Base-by-base conservation (phyloP, 2,888 invertebrate genomes). In the Entomobrya proxima region DNA sequence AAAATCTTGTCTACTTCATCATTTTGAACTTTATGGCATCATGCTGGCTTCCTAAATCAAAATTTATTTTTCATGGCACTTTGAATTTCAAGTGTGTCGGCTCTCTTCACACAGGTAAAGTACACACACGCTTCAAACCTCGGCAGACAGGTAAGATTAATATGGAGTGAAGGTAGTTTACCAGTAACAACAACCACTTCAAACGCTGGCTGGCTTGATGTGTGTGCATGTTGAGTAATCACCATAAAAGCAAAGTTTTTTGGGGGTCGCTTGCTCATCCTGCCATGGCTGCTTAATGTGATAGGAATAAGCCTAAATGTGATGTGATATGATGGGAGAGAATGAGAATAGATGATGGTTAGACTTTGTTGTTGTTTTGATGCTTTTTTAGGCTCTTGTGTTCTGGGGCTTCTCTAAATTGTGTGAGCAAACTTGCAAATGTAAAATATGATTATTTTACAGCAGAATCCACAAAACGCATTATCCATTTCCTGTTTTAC, bases 401-500 rank as follows among this genome's bases (percentile, higher is more conserved):
- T 74, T 35, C 76, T 52, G 55, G 76, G 55, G 55, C 76, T 76
- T 37, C 55, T 52, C 27, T 35, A 24, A 69, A 40, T 67, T 67
- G 21, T 67, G n/a, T n/a, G n/a, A n/a, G n/a, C n/a, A 24, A 24
- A 24, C 3, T 40, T 67, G 27, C 44, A 69, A 67, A 67, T 67
- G 67, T 18, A 50, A 30, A 47, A 30, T 32, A 52, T n/a, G 30
- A 30, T 74, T n/a, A n/a, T n/a, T n/a, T 74, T 50, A 79, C 50
- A 79, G 37, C 27, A 24, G 18, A 79, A 67, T 67, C 52, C 61
- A 64, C 64, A 78, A 44, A 30, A 40, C 24, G 24, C 80, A 72
- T 55, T 72, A 69, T 58, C 72, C 58, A 55, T 72, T 80, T 80
- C 80, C 80, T 80, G 80, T 64, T 50, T 67, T 78, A 18, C 32